These are phyloP conservation scores for Phycodurus eques DNA, from an alignment of 2,113 vertebrate species.

Conservation along the genomic window DNA sequence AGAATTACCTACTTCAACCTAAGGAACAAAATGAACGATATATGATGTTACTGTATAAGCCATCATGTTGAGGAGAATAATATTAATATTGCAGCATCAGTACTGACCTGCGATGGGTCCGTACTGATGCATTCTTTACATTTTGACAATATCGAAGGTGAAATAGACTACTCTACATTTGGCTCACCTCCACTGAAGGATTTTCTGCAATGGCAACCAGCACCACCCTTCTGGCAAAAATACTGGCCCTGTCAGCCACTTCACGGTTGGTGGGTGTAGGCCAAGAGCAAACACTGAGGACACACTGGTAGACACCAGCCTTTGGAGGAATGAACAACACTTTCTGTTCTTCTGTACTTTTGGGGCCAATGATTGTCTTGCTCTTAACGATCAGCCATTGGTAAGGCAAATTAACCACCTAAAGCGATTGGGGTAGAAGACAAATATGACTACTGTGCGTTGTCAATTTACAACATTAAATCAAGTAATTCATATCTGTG, in stretches of 20 bases:
- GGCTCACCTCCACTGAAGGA: slow-evolving; percentile 83
- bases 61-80: not conserved
- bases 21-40: slow-evolving; percentile 6
- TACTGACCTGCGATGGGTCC: not conserved
- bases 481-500: not conserved
- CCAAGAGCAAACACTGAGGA: slow-evolving; percentile 88
- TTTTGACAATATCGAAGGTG: not conserved
- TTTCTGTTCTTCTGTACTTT: slow-evolving; percentile 87
- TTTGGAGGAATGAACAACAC: slow-evolving; percentile 85
- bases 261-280: slow-evolving; percentile 83
- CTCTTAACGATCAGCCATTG: slow-evolving; percentile 94
- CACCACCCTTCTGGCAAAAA: slow-evolving; percentile 82
- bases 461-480: not conserved
- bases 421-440: slow-evolving; percentile 31
- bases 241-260: slow-evolving; percentile 76
- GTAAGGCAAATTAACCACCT: slow-evolving; percentile 82
- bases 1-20: slow-evolving; percentile 81
- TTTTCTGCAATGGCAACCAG: slow-evolving; percentile 87
- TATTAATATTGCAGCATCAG: not conserved
- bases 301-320: slow-evolving; percentile 85
- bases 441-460: not conserved
- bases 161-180: not conserved
- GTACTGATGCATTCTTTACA: not conserved
- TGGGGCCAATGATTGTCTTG: slow-evolving; percentile 86
- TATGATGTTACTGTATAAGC: not conserved